Base-by-base conservation (phyloP, 2,888 invertebrate genomes). In the Didymodactylos carnosus region DNA sequence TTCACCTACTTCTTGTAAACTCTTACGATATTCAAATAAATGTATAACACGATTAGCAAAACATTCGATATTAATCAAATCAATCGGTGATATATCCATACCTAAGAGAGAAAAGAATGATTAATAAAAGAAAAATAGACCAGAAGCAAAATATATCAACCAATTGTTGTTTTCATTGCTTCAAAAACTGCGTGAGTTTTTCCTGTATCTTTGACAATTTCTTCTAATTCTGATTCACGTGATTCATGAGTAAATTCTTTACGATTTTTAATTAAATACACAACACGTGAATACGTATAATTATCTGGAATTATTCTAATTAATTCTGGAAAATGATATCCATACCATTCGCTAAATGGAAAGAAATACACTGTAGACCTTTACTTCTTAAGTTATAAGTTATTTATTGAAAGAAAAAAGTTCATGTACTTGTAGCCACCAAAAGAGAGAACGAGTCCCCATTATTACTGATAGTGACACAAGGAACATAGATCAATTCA, bases 261-360 rank as follows among this genome's bases (percentile, higher is more conserved):
- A 13, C 95, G 87, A 80, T 95, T 92, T 43, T 71, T 72, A 23
- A 78, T 90, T 78, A 87, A 87, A 79, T 91, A 88, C 0, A 91
- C 89, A 29, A 69, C 76, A 80, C 88, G 89, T 0, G 94, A 91
- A 85, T 90, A 99, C 78, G 89, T 86, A 80, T 93, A 91, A 83
- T 97, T 97, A 81, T 99, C 98, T 0, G 92, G 90, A 0, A 97
- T 91, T 76, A 98, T 90, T 86, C 91, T 92, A 72, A 91, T 88
- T 81, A 99, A 88, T 87, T 99, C 98, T 84, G 98, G 98, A 86
- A 94, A 99, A 84, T 98, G 97, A 84, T 97, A 98, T 0, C 97
- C 94, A 82, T 98, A 99, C 97, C 97, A 97, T 85, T 97, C 95
- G 82, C 94, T 83, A 35, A 10, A 35, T 8, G 23, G 25, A 23